Base-by-base conservation (phyloP, 2,113 vertebrate species). In the Notarius quadriscutis region DNA sequence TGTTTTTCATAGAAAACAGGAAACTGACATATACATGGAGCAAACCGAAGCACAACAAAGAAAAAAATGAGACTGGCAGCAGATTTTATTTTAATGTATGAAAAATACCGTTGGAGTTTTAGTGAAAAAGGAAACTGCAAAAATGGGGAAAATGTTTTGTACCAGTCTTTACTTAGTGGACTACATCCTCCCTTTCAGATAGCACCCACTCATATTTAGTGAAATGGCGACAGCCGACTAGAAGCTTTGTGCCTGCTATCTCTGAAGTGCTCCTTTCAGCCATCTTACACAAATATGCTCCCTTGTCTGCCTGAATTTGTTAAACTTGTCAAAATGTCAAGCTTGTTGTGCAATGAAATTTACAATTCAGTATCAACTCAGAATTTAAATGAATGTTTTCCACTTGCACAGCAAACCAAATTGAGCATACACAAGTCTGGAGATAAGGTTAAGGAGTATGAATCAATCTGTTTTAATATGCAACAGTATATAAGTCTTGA, bases 241-340 rank as follows among this genome's bases (percentile, higher is more conserved):
- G 18, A 72, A 74, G 81, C 57, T 30, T 57, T 60, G 27, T 53
- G 30, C 27, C 62, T 8, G 27, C 63, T 63, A 82, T 88, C 67
- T 88, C 50, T 81, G 55, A 87, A 87, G 86, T 78, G 57, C 50
- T 91, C 25, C 81, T 88, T 88, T 90, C 69, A 77, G 14, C 57
- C 51, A 65, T 86, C 79, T 83, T 77, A 84, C 50, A 75, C 60
- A 88, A 82, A 82, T 74, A 57, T 84, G 81, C 25, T 67, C 50
- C 62, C 71, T 63, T 79, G 69, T 80, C 81, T 71, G 17, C 83
- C 75, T 85, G 51, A 82, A 81, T 90, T 87, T 55, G 74, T 86
- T 88, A 88, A 87, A 87, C 30, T 27, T 50, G 57, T 84, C 86
- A 84, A 88, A 87, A 84, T 90, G 84, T 84, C 83, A 89, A 67